Evolutionary conservation across 2,797 vertebrate species (phyloP), one percentile per base, ranked within the genome.

Genomic region (Sternotherus odoratus): DNA sequence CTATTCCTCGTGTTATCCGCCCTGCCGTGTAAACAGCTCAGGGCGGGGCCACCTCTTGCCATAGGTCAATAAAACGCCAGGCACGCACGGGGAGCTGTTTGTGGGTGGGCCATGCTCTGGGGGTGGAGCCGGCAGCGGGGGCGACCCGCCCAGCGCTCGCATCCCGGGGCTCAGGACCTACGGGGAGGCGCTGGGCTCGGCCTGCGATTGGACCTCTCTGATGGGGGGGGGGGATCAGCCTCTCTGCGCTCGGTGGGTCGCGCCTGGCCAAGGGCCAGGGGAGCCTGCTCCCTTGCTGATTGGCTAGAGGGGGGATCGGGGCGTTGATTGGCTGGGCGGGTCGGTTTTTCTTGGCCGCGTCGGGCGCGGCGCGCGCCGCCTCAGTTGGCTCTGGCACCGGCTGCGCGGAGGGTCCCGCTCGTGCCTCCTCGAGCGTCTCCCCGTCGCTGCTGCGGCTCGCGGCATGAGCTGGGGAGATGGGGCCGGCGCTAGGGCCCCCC

Each of bases 391-490:
- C 8, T 24, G 53, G 21, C 12, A 57, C 5, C 60, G n/a, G 48
- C 48, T 3, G 81, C 48, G 56, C 12, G 6, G 56, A 33, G 28
- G 28, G 56, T 12, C 3, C 1, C 56, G 56, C 15, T 12, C 28
- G 56, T 43, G 43, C 6, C 26, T 30, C 28, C 56, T 33, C 56
- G 26, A 6, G 56, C 28, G 30, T 28, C 28, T 3, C 28, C 28
- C 28, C 28, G 6, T 30, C 56, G n/a, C n/a, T 3, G 46, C 3
- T 46, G 54, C 1, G 19, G 51, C 17, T 87, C 16, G 36, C 92
- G 89, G 84, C 89, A 88, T 95, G 93, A 33, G 51, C 46, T 53
- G 93, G 83, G 91, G 91, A 12, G 54, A 97, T 97, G 96, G 79
- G 79, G 63, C 63, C 12, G 72, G 63, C 23, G 72, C 81, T 13